These are phyloP conservation scores for Astyanax mexicanus DNA, from an alignment of 2,797 vertebrate species.

Conservation along the genomic window DNA sequence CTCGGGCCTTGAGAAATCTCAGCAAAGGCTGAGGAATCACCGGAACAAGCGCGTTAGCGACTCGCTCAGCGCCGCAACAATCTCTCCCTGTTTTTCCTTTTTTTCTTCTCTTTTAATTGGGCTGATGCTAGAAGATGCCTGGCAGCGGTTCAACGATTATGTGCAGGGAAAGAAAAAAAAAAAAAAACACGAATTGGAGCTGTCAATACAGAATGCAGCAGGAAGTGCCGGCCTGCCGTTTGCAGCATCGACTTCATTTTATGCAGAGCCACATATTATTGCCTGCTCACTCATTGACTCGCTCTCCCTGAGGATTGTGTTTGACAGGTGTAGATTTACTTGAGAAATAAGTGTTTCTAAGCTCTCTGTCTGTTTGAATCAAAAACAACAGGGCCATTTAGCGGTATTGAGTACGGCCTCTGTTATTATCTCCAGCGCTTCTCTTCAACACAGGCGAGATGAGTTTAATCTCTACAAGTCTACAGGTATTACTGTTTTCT, in stretches of 20 bases:
- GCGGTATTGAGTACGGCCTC: neutral
- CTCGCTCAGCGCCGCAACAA: conserved; percentile 12
- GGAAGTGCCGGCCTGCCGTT: conserved; percentile 20
- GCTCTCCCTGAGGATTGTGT: conserved; percentile 15
- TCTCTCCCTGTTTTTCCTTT: conserved; percentile 4
- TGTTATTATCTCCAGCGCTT: neutral
- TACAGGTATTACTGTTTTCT: neutral
- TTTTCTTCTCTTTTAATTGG: conserved; percentile 26
- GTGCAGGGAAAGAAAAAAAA: neutral
- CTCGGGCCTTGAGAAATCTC: conserved; percentile 35
- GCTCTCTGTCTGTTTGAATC: neutral
- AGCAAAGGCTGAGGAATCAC: conserved; percentile 41
- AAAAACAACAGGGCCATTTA: neutral
- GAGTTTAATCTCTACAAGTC: neutral
- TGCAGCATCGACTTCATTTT: conserved; percentile 26
- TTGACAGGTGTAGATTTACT: neutral
- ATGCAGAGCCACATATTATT: neutral
- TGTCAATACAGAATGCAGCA: conserved; percentile 23
- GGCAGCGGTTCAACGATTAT: conserved; percentile 7
- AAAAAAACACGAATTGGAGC: conserved; percentile 4
- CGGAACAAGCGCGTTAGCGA: conserved; percentile 52
- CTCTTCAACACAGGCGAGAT: neutral
- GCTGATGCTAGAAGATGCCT: neutral
- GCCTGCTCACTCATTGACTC: conserved; percentile 19
- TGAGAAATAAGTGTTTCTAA: neutral